Evolutionary conservation across 2,113 vertebrate genomes (phyloP), one percentile per base, ranked within the genome.

Genomic region (Steatornis caripensis): DNA sequence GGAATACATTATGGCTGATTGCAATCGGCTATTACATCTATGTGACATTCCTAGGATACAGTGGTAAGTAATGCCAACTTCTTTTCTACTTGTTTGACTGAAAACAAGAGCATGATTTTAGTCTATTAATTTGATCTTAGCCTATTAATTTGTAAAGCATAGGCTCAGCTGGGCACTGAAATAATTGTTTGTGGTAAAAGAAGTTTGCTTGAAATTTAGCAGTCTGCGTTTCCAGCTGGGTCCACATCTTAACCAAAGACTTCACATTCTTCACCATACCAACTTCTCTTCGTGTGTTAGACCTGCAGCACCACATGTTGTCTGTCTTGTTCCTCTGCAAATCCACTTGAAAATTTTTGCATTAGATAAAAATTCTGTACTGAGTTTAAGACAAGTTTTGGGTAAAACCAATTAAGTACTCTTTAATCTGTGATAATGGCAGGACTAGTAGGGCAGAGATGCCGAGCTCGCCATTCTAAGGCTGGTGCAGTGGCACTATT

Each of bases 41-140:
- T 30, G 99, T 99, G 95, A 99, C 99, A 41, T 99, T 99, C 97
- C 98, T 99, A 39, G 99, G 99, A 36, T 99, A 99, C 96, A 99
- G 98, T 22, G 99, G 99, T 99, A 94, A 98, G 99, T 98, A 71
- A 45, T 1, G 1, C n/a, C 41, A 64, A 15, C 48, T 60, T 39
- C 57, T 80, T 65, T 43, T 57, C 5, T 65, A 9, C 43, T 66
- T 43, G 5, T 64, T 60, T 55, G 45, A 70, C 49, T 77, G 20
- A 62, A 85, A 71, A 2, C 11, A 61, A 58, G 18, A 54, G n/a
- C 3, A 1, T 39, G 9, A 43, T 46, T 72, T 34, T 5, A 87
- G 39, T 5, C 16, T 62, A 12, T 27, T 64, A 15, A 49, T 60
- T 60, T 90, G 14, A 64, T 85, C 30, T 29, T 53, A 43, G 51